Conservation (phyloP, 2,797 vertebrate genomes). For the Geotrypetes seraphini region DNA sequence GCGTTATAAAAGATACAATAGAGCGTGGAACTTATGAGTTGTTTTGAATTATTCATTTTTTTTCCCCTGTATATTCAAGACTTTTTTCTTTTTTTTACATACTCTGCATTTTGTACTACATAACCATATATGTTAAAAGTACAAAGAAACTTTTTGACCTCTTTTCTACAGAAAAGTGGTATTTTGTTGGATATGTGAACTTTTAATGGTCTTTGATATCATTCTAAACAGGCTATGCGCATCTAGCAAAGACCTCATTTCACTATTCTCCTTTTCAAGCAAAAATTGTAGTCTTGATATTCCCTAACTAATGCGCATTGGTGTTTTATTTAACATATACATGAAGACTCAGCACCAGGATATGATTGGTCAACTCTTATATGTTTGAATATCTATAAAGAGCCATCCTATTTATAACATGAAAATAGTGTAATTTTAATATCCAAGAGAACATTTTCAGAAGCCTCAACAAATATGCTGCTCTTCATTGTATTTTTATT, state of each 20-base stretch:
- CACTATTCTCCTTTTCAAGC: constrained; percentile 46
- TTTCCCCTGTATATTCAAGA: constrained; percentile 74
- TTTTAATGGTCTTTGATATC: constrained; percentile 65
- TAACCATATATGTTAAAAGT: constrained; percentile 66
- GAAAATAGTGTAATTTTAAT: constrained; percentile 44
- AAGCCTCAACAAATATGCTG: constrained; percentile 42
- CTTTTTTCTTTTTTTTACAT: constrained; percentile 69
- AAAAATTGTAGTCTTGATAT: constrained; percentile 58
- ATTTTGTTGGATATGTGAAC: constrained; percentile 67
- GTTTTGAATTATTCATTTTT: constrained; percentile 96
- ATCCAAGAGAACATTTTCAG: constrained; percentile 43
- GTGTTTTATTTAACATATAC: constrained; percentile 51
- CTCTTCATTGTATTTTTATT: constrained; percentile 48
- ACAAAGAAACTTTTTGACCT: constrained; percentile 71
- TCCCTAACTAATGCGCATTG: constrained; percentile 57
- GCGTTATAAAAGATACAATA: constrained; percentile 78
- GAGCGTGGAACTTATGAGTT: constrained; percentile 72
- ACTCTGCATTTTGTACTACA: constrained; percentile 70
- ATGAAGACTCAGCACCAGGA: constrained; percentile 47
- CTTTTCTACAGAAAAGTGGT: constrained; percentile 66
- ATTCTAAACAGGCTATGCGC: constrained; percentile 61
- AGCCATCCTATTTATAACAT: constrained; percentile 31
- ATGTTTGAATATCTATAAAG: constrained; percentile 20
- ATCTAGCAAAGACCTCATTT: constrained; percentile 66
- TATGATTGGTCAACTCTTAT: constrained; percentile 35